Evolutionary conservation across 2,888 invertebrate genomes (phyloP).

Genomic region (Cacoxenus indagator): DNA sequence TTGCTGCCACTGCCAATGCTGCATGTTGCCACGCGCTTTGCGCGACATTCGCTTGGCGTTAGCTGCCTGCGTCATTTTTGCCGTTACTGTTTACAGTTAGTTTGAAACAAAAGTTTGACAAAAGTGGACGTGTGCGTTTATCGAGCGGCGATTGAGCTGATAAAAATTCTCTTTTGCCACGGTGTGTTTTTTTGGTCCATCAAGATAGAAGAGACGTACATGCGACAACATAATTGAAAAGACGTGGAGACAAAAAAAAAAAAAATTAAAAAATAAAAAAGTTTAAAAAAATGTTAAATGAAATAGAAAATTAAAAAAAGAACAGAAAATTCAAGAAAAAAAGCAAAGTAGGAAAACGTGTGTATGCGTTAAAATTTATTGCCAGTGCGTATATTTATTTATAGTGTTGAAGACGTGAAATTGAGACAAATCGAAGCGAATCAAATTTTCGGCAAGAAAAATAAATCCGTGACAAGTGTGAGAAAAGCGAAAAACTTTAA

Average conservation of each 20-base stretch:
- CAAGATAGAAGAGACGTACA: not conserved
- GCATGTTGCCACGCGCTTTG: not conserved
- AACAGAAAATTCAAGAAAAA: not conserved
- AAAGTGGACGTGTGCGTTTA: constrained; percentile 37
- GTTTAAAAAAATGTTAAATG: constrained; percentile 41
- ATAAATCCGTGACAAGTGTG: not conserved
- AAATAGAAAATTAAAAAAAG: constrained; percentile 38
- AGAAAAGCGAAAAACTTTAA: not conserved
- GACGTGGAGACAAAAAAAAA: not conserved
- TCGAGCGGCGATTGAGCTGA: constrained; percentile 45
- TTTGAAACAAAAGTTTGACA: constrained; percentile 58
- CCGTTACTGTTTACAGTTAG: constrained; percentile 37
- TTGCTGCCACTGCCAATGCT: not conserved
- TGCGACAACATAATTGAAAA: too few relatives aligned
- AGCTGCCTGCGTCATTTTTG: not conserved
- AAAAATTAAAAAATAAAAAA: constrained; percentile 48
- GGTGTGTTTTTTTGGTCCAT: not conserved
- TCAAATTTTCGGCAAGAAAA: constrained; percentile 4
- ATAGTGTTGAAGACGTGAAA: not conserved
- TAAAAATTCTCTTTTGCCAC: constrained; percentile 19
- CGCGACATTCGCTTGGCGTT: not conserved
- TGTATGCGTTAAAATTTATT: not conserved
- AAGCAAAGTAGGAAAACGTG: too few relatives aligned
- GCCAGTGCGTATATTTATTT: constrained; percentile 1
- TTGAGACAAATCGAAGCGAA: not conserved